Base-by-base conservation (phyloP, 1,140 invertebrate species). In the Ditylenchus dipsaci region DNA sequence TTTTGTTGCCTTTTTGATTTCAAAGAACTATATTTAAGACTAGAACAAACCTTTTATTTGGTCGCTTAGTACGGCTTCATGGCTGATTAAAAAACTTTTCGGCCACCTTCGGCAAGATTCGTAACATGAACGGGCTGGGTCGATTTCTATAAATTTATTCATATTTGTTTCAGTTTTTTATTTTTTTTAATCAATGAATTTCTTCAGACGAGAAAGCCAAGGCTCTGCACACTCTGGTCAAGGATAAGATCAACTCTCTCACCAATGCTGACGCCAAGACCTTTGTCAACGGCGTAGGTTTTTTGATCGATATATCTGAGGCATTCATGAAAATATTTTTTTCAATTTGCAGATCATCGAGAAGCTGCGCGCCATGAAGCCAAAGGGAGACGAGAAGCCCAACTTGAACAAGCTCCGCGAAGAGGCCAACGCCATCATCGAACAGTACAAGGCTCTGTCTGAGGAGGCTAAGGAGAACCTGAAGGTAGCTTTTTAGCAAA, bases 351-450 rank as follows among this genome's bases (percentile, higher is more conserved):
- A 76, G 75, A 62, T 76, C 23, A 76, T 76, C 43, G 75, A 73
- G 1, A 78, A 79, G 29, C 27, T 77, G 21, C 53, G 65, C 5
- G 38, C 65, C 17, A 45, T 76, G 23, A 74, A 63, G 21, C 75
- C 75, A 38, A 78, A 78, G 33, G 30, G 38, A 56, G 75, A 67
- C 23, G 76, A 78, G 43, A 76, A 76, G 53, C 75, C 75, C 26
- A 69, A 76, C 26, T 58, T 76, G 26, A 78, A 65, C 19, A 77
- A 75, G 63, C 26, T 74, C 9, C 73, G 75, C n/a, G 60, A 65
- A 27, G 38, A 49, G 27, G 72, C 69, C 62, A 73, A 69, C 38
- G 59, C 45, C 3, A 59, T 77, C 1, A 77, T 75, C 49, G 66
- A 75, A 23, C 43, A 63, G 38, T 73, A 26, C n/a, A 26, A 27